phyloP scores from a whole-genome alignment of 2,888 invertebrate species.

The Drosophila atripex region DNA sequence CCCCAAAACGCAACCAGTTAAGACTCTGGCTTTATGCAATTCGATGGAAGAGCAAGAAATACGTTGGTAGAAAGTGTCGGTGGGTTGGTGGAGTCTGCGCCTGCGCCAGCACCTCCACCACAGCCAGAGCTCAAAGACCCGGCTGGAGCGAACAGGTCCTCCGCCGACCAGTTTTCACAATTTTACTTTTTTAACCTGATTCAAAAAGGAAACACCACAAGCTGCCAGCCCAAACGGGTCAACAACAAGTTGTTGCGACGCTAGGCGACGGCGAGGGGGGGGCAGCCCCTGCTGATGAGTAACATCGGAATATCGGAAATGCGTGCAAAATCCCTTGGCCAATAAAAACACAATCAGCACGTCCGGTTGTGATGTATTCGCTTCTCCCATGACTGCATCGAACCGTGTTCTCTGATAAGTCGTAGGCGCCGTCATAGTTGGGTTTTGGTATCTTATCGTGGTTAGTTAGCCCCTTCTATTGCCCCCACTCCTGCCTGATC shows the following conservation, averaged over 20 bases:
- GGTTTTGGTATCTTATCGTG: constrained; percentile 63
- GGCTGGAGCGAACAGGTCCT: constrained; percentile 52
- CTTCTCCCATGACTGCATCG: neutral
- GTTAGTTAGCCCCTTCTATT: constrained; percentile 62
- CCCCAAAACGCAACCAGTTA: constrained; percentile 39
- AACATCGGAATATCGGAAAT: constrained; percentile 62
- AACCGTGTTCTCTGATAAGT: constrained; percentile 39
- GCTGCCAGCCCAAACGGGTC: constrained; percentile 51
- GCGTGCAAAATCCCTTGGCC: constrained; percentile 59
- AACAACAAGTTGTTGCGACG: constrained; percentile 48
- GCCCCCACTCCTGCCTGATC: constrained; percentile 14
- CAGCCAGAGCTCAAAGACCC: constrained; percentile 35
- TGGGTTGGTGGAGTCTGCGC: constrained; percentile 9
- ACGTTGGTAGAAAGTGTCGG: constrained; percentile 66
- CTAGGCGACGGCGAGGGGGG: neutral
- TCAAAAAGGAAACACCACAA: constrained; percentile 65
- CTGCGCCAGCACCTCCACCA: constrained; percentile 15
- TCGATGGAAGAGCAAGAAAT: constrained; percentile 13
- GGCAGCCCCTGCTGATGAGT: constrained; percentile 43
- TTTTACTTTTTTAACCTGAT: constrained; percentile 69
- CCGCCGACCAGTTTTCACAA: constrained; percentile 65
- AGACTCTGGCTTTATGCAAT: constrained; percentile 35
- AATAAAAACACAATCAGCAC: constrained; percentile 45
- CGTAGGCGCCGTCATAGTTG: constrained; percentile 45
- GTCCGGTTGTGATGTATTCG: constrained; percentile 46